phyloP scores from a whole-genome alignment of 2,113 vertebrate species.

The Burhinus bistriatus region DNA sequence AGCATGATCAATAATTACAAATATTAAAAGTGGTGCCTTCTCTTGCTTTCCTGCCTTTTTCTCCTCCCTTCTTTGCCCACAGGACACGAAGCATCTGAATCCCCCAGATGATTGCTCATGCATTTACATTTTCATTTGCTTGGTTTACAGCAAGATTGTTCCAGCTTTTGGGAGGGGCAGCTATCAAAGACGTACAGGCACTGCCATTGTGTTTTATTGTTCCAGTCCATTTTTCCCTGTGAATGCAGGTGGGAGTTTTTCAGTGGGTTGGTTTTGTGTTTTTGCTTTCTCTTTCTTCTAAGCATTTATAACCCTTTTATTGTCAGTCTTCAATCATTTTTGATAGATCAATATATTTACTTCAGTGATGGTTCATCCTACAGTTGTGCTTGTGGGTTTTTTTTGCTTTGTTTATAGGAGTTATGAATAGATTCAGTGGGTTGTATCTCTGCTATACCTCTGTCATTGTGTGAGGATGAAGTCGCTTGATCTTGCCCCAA shows the following conservation, averaged over 20 bases:
- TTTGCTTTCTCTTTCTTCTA: slow-evolving; percentile 33
- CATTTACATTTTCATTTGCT: slow-evolving; percentile 54
- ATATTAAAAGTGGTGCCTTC: neutral
- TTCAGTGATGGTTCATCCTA: slow-evolving; percentile 13
- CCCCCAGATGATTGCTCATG: neutral
- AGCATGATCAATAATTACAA: neutral
- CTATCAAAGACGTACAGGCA: slow-evolving; percentile 10
- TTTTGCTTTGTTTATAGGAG: neutral
- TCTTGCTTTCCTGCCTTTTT: neutral
- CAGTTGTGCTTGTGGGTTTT: neutral
- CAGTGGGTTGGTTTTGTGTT: neutral
- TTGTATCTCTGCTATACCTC: neutral
- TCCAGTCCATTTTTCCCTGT: slow-evolving; percentile 18
- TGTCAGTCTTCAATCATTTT: slow-evolving; percentile 61
- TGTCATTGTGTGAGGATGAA: rapidly evolving
- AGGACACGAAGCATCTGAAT: slow-evolving; percentile 16
- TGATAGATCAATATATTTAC: slow-evolving; percentile 58
- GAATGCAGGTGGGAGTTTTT: slow-evolving; percentile 49
- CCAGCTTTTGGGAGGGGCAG: slow-evolving; percentile 41
- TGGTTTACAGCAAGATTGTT: slow-evolving; percentile 25
- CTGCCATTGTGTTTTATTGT: slow-evolving; percentile 53
- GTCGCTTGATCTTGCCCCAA: neutral
- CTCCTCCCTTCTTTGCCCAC: neutral
- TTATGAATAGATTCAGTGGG: neutral
- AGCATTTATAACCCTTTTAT: slow-evolving; percentile 54